A percentile compares a stretch with the other conserved stretches of the same genome.
phyloP scores from a whole-genome alignment of 2,797 vertebrate species.

The Myoxocephalus aenaeus region DNA sequence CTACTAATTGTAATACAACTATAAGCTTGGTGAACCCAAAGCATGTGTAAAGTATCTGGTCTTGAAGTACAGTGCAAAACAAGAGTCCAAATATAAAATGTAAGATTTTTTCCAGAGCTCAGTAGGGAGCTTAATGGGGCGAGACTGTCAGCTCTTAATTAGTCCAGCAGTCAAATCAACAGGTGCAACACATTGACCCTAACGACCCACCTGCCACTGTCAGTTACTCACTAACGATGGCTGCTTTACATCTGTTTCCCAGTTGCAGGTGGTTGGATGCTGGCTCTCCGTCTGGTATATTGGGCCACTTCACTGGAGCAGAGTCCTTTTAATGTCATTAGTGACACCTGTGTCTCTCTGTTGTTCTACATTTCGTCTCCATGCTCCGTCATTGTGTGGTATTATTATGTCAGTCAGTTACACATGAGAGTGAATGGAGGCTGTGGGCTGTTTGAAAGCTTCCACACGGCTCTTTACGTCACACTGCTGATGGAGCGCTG shows the following conservation, averaged over 20 bases:
- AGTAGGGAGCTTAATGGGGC: not conserved
- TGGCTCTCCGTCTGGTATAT: not conserved
- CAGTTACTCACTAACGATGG: too few species aligned
- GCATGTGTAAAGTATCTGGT: not conserved
- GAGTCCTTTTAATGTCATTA: not conserved
- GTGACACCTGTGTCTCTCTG: not conserved
- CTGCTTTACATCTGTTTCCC: not conserved
- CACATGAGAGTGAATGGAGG: constrained; percentile 1
- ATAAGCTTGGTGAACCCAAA: not conserved
- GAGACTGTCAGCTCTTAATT: not conserved
- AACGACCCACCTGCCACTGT: not conserved
- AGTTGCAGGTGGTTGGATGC: not conserved
- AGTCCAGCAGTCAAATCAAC: not conserved
- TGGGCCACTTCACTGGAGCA: not conserved
- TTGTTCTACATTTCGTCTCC: not conserved
- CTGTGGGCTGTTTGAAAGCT: not conserved
- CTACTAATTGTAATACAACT: not conserved
- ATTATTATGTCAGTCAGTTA: not conserved
- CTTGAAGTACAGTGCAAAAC: not conserved
- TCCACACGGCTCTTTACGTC: not conserved
- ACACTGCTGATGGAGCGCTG: not conserved
- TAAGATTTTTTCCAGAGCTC: not conserved
- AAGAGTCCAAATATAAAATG: not conserved
- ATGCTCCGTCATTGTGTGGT: not conserved
- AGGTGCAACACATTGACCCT: not conserved